A percentile compares a stretch with the other conserved stretches of the same genome.
These are phyloP conservation scores for Noctua janthina DNA, from an alignment of 2,888 invertebrate genomes.

Conservation along the genomic window DNA sequence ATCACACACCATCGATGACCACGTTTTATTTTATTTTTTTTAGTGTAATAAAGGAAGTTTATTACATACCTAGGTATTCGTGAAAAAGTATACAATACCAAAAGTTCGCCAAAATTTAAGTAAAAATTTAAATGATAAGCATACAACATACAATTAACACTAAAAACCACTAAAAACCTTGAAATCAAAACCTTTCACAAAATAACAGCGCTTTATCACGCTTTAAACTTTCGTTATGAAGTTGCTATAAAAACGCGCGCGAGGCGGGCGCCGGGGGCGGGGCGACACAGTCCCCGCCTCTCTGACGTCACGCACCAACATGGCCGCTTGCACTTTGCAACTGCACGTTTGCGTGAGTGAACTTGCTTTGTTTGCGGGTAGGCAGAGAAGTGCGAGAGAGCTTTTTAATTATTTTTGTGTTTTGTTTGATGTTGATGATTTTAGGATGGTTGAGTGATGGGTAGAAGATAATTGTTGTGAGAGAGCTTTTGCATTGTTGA, in stretches of 20 bases:
- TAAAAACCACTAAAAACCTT: background rate
- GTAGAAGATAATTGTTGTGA: background rate
- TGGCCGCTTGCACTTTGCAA: conserved; percentile 82
- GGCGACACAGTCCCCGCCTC: conserved; percentile 79
- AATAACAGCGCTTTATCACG: conserved; percentile 53
- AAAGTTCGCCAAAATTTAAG: background rate
- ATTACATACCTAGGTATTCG: background rate
- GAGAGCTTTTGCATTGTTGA: conserved; percentile 9
- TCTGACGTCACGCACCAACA: conserved; percentile 82
- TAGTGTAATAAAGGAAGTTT: background rate
- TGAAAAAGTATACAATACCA: background rate
- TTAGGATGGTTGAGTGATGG: background rate
- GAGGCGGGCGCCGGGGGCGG: conserved; percentile 79
- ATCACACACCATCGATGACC: too few species aligned
- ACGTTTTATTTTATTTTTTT: background rate
- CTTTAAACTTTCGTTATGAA: conserved; percentile 56
- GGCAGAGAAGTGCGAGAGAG: conserved; percentile 24
- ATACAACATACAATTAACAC: background rate
- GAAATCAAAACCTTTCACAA: conserved; percentile 7
- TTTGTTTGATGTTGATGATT: conserved; percentile 31
- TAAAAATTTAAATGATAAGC: too few species aligned
- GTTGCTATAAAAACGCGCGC: conserved; percentile 62
- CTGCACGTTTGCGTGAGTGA: conserved; percentile 68
- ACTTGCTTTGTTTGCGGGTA: conserved; percentile 46
- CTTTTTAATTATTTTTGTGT: conserved; percentile 34